These are phyloP conservation scores for Trilocha varians DNA, from an alignment of 2,888 invertebrate genomes.

Conservation along the genomic window DNA sequence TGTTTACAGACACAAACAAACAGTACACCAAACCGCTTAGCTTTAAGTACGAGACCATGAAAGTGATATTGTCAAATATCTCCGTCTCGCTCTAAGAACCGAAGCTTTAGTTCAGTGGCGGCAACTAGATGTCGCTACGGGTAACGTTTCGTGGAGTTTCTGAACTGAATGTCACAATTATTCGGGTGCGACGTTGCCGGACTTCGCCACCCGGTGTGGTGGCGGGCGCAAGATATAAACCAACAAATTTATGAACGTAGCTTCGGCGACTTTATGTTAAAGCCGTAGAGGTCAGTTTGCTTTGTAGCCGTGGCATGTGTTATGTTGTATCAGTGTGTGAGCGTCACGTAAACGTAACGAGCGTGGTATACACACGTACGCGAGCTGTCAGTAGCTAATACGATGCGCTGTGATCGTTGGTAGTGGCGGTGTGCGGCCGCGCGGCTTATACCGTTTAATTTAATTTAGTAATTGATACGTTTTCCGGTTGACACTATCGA, in stretches of 20 bases:
- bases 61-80: conserved; percentile 70
- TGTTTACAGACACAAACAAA: conserved; percentile 74
- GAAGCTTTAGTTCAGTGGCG: conserved; percentile 35
- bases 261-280: conserved; percentile 25
- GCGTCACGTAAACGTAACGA: conserved; percentile 69
- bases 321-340: conserved; percentile 51
- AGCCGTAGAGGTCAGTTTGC: conserved; percentile 34
- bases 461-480: conserved; percentile 72
- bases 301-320: conserved; percentile 27
- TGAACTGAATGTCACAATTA: conserved; percentile 66
- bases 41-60: conserved; percentile 72
- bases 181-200: conserved; percentile 71
- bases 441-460: conserved; percentile 69
- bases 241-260: conserved; percentile 34
- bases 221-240: conserved; percentile 55
- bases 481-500: conserved; percentile 50
- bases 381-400: conserved; percentile 69
- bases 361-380: conserved; percentile 63
- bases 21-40: conserved; percentile 74
- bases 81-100: conserved; percentile 60
- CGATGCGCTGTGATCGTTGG: conserved; percentile 67
- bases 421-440: conserved; percentile 58
- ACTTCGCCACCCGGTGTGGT: conserved; percentile 64
- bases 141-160: conserved; percentile 41
- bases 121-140: conserved; percentile 61